These are phyloP conservation scores for Kuschelorhynchus macadamiae DNA, from an alignment of 2,888 invertebrate species.

Conservation along the genomic window DNA sequence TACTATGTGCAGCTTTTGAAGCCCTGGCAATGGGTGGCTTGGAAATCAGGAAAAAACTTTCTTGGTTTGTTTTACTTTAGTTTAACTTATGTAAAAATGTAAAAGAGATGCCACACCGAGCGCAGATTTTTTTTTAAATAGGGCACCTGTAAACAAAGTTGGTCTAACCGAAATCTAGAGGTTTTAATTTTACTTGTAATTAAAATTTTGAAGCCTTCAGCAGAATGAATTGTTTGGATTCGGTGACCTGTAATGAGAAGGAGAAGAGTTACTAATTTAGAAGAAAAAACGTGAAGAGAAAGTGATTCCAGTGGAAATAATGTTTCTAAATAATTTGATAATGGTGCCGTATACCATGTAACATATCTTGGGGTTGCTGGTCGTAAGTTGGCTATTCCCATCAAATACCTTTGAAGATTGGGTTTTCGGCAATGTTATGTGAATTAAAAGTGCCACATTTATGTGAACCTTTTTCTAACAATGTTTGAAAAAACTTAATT, in stretches of 20 bases:
- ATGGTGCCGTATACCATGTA: constrained; percentile 34
- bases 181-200: constrained; percentile 38
- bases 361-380: too few relatives aligned
- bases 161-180: constrained; percentile 2
- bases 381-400: too few relatives aligned
- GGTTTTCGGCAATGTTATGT: too few relatives aligned
- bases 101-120: constrained; percentile 5
- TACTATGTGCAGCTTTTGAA: constrained; percentile 7
- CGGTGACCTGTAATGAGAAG: constrained; percentile 22
- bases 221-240: constrained; percentile 28
- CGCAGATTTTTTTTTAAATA: constrained; percentile 2
- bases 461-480: too few relatives aligned
- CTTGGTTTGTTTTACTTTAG: neutral
- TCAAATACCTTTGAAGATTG: too few relatives aligned
- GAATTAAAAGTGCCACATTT: too few relatives aligned
- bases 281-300: constrained; percentile 16
- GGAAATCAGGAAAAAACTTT: neutral
- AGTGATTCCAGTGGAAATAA: constrained; percentile 16
- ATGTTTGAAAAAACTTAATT: too few relatives aligned
- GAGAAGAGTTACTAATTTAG: constrained; percentile 26
- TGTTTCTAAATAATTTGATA: constrained; percentile 26
- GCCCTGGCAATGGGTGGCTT: constrained; percentile 10
- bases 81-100: constrained; percentile 6
- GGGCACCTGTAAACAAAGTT: constrained; percentile 13
- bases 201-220: constrained; percentile 6